Conservation (phyloP, 1,140 invertebrate species). For the Panagrolaimus sp. region DNA sequence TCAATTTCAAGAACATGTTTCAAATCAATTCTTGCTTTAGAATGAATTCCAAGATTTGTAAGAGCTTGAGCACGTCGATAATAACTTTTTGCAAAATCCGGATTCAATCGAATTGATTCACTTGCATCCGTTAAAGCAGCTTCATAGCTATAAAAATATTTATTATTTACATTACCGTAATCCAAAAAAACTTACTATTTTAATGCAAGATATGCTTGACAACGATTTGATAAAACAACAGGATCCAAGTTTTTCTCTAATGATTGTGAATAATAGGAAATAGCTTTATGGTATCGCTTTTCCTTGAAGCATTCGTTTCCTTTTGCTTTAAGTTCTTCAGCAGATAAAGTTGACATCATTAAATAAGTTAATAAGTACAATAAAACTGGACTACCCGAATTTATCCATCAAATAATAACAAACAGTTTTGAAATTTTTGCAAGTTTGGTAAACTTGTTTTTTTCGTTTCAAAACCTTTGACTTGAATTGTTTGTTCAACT, state of each 20-base stretch:
- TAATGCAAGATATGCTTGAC: slow-evolving; percentile 1
- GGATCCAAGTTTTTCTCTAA: slow-evolving; percentile 1
- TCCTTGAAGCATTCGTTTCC: slow-evolving; percentile 7
- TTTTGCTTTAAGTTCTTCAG: not conserved
- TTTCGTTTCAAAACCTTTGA: too few species aligned
- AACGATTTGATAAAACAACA: slow-evolving; percentile 9
- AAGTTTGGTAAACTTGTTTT: too few species aligned
- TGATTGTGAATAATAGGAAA: slow-evolving; percentile 9
- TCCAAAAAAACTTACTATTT: slow-evolving; percentile 15
- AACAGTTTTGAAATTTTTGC: too few species aligned
- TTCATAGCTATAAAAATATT: slow-evolving; percentile 11
- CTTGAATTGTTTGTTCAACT: too few species aligned
- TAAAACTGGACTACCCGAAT: too few species aligned
- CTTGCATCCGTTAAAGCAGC: slow-evolving; percentile 9
- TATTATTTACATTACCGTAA: too few species aligned
- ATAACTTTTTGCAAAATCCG: not conserved
- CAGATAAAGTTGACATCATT: not conserved
- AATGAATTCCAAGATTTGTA: not conserved
- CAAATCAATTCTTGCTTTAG: not conserved
- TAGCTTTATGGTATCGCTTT: slow-evolving; percentile 9
- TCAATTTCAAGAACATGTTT: not conserved
- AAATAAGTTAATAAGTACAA: not conserved
- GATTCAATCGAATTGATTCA: slow-evolving; percentile 6
- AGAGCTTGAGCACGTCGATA: not conserved
- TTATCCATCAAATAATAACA: too few species aligned